phyloP scores from a whole-genome alignment of 2,888 invertebrate species.

The Nemapogon koenigi region DNA sequence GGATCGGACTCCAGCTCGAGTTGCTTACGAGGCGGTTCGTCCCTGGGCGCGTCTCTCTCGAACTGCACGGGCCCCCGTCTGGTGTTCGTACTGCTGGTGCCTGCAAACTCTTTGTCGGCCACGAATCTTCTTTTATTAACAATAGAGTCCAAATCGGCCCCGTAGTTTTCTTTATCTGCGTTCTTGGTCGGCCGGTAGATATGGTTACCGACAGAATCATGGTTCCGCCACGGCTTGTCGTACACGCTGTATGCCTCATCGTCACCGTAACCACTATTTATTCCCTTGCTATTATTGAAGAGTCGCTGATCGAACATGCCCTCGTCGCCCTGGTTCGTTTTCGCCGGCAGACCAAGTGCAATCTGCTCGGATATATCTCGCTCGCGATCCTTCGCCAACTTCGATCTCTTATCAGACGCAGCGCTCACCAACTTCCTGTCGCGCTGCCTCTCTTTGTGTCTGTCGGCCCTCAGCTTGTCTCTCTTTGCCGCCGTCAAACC shows the following conservation, averaged over 20 bases:
- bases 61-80: constrained; percentile 96
- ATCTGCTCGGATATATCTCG: constrained; percentile 99
- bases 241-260: constrained; percentile 98
- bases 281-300: constrained; percentile 91
- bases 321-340: constrained; percentile 72
- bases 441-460: constrained; percentile 88
- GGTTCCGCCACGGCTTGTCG: constrained; percentile 97
- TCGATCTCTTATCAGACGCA: constrained; percentile 91
- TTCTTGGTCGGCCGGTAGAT: constrained; percentile 90
- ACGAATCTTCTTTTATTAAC: constrained; percentile 93
- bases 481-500: constrained; percentile 74
- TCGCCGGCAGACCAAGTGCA: constrained; percentile 93
- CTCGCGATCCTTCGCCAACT: constrained; percentile 88
- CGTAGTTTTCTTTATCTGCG: constrained; percentile 89
- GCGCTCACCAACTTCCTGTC: constrained; percentile 93
- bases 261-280: constrained; percentile 92
- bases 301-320: constrained; percentile 93
- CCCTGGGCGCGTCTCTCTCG: constrained; percentile 75
- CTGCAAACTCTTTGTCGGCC: constrained; percentile 96
- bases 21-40: constrained; percentile 19
- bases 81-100: constrained; percentile 74
- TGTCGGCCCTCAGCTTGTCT: constrained; percentile 84
- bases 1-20: constrained; percentile 77
- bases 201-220: constrained; percentile 83
- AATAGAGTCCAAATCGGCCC: constrained; percentile 88